Percentiles rank a stretch among this genome's conserved stretches.
phyloP scores from a whole-genome alignment of 2,113 vertebrate genomes.

The Motacilla alba region DNA sequence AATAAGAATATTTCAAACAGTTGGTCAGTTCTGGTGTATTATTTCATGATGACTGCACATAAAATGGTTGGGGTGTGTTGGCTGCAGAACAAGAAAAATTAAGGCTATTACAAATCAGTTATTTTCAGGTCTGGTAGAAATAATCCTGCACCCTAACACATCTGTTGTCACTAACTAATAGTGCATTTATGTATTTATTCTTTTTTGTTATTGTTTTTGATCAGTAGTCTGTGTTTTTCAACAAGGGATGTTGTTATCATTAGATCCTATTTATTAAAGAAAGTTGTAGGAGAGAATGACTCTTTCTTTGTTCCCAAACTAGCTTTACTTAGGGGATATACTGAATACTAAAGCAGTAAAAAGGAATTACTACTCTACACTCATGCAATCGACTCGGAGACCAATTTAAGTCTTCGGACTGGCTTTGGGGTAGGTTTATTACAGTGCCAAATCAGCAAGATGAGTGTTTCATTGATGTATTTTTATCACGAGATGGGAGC shows the following conservation, averaged over 20 bases:
- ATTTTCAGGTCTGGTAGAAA: background rate
- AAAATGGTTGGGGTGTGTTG: conserved; percentile 33
- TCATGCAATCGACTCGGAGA: background rate
- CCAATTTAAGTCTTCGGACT: background rate
- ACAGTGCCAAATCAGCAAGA: background rate
- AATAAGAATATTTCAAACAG: conserved; percentile 34
- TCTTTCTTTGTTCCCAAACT: background rate
- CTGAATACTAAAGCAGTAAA: background rate
- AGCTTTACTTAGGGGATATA: background rate
- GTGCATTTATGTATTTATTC: background rate
- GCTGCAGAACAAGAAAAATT: conserved; percentile 8
- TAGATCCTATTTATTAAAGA: background rate
- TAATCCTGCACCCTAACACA: background rate
- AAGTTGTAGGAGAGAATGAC: background rate
- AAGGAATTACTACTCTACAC: background rate
- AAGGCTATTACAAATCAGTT: background rate
- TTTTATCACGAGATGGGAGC: background rate
- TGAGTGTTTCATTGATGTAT: background rate
- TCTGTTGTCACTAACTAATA: background rate
- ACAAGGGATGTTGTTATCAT: background rate
- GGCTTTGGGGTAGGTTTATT: background rate
- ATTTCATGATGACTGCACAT: conserved; percentile 46
- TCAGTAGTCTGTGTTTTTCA: background rate
- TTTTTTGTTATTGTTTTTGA: background rate
- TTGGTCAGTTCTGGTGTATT: conserved; percentile 52